Conservation (phyloP, 2,797 vertebrate species). For the Propithecus perrieri region DNA sequence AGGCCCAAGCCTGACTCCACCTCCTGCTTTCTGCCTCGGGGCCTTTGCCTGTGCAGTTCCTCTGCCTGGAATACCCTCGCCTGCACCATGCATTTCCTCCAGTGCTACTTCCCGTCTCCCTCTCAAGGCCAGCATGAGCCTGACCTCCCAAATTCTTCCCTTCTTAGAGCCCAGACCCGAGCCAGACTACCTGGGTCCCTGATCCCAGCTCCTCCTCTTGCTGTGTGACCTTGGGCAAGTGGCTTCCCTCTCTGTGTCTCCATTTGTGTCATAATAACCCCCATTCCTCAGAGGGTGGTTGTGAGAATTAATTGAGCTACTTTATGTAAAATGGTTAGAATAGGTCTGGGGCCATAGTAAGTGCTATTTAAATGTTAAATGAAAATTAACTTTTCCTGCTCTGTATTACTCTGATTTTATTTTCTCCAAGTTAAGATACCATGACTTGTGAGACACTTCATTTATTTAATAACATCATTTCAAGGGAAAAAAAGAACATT, state of each 20-base stretch:
- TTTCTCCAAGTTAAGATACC: constrained; percentile 41
- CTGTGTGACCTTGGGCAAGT: background rate
- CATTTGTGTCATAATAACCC: background rate
- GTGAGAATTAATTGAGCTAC: background rate
- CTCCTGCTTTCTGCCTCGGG: background rate
- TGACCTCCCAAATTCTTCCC: background rate
- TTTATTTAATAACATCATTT: constrained; percentile 61
- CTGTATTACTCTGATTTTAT: constrained; percentile 26
- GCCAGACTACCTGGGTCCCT: background rate
- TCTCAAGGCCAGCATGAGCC: background rate
- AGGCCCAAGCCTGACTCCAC: background rate
- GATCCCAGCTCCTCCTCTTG: too few species aligned
- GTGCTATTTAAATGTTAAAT: background rate
- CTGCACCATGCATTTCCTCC: background rate
- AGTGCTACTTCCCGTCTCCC: rapidly evolving
- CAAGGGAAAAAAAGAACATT: background rate
- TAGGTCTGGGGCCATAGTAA: background rate
- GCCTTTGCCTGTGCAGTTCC: background rate
- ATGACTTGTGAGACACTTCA: constrained; percentile 41
- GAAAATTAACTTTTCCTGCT: constrained; percentile 34
- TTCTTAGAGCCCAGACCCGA: background rate
- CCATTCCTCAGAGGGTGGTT: background rate
- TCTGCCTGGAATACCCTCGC: background rate
- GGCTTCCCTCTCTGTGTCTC: background rate
- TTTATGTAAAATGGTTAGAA: background rate